Evolutionary conservation across 2,888 invertebrate genomes (phyloP).

Genomic region (Thelaira solivaga): DNA sequence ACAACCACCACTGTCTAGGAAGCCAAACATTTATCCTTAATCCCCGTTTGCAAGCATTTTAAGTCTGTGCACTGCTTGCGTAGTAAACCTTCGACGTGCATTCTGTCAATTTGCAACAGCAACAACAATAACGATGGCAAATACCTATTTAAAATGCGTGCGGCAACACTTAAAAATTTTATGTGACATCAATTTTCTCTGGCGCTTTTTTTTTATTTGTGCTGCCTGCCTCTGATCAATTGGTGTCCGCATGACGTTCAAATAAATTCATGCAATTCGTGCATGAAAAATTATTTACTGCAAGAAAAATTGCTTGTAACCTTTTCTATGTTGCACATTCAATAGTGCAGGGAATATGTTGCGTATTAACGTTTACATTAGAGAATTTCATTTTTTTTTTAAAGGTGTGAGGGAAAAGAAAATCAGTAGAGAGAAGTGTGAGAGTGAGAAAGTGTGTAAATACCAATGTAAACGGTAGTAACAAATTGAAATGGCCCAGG

Average conservation of each 20-base stretch:
- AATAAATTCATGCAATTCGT: conserved; percentile 57
- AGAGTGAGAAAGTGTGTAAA: conserved; percentile 12
- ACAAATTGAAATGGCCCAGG: conserved; percentile 54
- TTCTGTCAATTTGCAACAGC: conserved; percentile 31
- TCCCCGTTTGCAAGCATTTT: neutral
- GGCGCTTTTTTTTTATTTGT: conserved; percentile 21
- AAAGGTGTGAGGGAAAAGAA: neutral
- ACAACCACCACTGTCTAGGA: neutral
- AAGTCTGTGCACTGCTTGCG: neutral
- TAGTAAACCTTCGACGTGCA: neutral
- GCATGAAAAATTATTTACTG: conserved; percentile 66
- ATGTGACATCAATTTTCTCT: conserved; percentile 57
- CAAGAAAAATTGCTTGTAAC: conserved; percentile 64
- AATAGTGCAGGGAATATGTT: neutral
- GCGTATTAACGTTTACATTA: conserved; percentile 22
- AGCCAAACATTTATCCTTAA: conserved; percentile 37
- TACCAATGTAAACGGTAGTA: conserved; percentile 36
- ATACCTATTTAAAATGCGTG: conserved; percentile 62
- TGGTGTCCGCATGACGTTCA: conserved; percentile 57
- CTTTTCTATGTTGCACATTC: conserved; percentile 26
- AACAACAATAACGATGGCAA: conserved; percentile 34
- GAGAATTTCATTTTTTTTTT: neutral
- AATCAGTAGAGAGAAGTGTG: neutral
- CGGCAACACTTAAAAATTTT: conserved; percentile 60
- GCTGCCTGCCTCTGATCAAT: conserved; percentile 47